Percentiles rank a stretch among this genome's conserved stretches.
These are phyloP conservation scores for Pangasianodon hypophthalmus DNA, from an alignment of 2,113 vertebrate species.

Conservation along the genomic window DNA sequence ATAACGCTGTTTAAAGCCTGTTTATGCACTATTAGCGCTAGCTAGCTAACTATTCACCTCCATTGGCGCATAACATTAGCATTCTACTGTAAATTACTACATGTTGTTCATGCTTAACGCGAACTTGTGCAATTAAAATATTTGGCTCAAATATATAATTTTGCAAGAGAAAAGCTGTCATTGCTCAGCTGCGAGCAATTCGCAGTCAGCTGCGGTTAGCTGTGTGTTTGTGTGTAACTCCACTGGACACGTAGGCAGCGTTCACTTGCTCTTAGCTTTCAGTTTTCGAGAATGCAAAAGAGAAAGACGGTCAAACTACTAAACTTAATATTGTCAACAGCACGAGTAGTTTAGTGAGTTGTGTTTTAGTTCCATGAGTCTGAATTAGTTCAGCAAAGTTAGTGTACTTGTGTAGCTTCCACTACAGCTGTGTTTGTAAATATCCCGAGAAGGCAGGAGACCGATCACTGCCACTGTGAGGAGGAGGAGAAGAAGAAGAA, in stretches of 20 bases:
- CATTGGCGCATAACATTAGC: background rate
- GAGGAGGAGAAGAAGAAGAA: too few species aligned
- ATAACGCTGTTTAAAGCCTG: background rate
- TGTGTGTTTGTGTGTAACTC: background rate
- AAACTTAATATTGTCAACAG: too few species aligned
- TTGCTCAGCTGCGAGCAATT: background rate
- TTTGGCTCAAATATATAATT: background rate
- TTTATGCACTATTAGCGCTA: background rate
- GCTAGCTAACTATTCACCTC: background rate
- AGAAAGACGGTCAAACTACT: background rate
- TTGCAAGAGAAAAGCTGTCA: background rate
- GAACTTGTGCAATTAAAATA: background rate
- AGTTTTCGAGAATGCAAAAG: background rate
- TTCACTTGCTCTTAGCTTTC: background rate
- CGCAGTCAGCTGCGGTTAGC: background rate
- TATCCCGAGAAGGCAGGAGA: conserved; percentile 41
- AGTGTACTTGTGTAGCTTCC: background rate
- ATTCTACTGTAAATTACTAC: background rate
- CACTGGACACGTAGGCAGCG: background rate
- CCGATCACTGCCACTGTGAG: background rate
- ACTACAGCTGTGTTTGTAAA: conserved; percentile 72
- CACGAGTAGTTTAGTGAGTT: background rate
- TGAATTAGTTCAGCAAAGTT: background rate
- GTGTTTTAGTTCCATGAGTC: background rate
- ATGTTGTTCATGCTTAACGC: background rate